Conservation (phyloP, 2,797 vertebrate genomes). For the Rhabdomys pumilio region DNA sequence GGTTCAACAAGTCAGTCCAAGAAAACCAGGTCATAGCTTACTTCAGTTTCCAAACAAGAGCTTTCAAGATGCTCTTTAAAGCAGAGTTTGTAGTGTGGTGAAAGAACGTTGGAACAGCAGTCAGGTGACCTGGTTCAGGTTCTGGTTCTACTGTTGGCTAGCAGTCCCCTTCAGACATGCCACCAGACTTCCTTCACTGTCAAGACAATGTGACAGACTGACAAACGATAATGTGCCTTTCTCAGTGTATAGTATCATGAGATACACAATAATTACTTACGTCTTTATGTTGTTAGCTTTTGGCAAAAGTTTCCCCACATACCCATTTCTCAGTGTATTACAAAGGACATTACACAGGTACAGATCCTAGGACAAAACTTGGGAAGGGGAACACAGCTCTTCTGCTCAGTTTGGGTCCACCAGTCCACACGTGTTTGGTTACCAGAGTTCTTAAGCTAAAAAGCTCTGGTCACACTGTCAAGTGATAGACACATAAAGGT, state of each 20-base stretch:
- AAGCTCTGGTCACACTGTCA: not conserved
- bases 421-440: not conserved
- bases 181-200: slow-evolving; percentile 7
- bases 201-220: not conserved
- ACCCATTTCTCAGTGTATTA: not conserved
- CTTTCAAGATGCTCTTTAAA: slow-evolving; percentile 19
- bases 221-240: not conserved
- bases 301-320: not conserved
- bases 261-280: not conserved
- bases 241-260: not conserved
- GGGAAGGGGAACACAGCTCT: not conserved
- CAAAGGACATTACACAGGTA: not conserved
- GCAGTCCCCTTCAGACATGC: not conserved
- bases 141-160: slow-evolving; percentile 53
- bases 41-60: slow-evolving; percentile 54
- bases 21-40: slow-evolving; percentile 74
- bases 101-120: not conserved
- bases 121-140: slow-evolving; percentile 59
- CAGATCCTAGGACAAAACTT: too few species aligned
- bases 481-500: not conserved
- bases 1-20: slow-evolving; percentile 64
- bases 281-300: not conserved
- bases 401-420: not conserved
- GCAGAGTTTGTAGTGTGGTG: not conserved
- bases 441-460: slow-evolving; percentile 14